Evolutionary conservation across 2,888 invertebrate species (phyloP), one percentile per base, ranked within the genome.

Genomic region (Leptinotarsa haldemani): DNA sequence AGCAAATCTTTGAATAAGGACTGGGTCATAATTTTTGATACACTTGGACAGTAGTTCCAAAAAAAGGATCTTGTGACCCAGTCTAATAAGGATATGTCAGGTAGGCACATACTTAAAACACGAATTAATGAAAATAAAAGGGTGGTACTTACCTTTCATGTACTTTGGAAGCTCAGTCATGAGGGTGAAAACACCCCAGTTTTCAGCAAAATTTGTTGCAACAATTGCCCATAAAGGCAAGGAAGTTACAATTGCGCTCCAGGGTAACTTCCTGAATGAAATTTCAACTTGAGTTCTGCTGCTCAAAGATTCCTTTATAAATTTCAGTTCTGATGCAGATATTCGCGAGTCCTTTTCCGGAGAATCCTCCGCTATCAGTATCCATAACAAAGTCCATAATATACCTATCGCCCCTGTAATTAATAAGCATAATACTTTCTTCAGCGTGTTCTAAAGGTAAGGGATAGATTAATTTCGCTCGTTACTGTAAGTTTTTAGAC

Each of bases 121-220:
- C 12, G 48, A 15, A 48, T 12, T 48, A 0, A 48, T 16, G 13
- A n/a, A 16, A 4, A 61, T 16, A 0, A 16, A 3, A 22, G 7
- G 30, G 25, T 3, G n/a, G 13, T 15, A 74, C 74, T 67, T 63
- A 77, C 78, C 53, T 67, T 74, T 77, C 77, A 77, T 78, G 67
- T 75, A 77, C 68, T 74, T 77, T 2, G 78, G 78, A 30, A 78
- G 50, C 56, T 77, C 69, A 13, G 78, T 78, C 3, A 75, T 89
- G 78, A 96, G 88, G 0, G 95, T 96, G 83, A 96, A 96, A 87
- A 95, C 95, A 3, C 96, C 96, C 96, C 96, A 96, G 86, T 95
- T 95, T 86, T 96, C 95, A 40, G 94, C 93, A 87, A 95, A 95
- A 85, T 95, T 95, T 1, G 95, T 94, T 69, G 92, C 90, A 1